Evolutionary conservation across 2,888 invertebrate genomes (phyloP).

Genomic region (Dasysyrphus albostriatus): DNA sequence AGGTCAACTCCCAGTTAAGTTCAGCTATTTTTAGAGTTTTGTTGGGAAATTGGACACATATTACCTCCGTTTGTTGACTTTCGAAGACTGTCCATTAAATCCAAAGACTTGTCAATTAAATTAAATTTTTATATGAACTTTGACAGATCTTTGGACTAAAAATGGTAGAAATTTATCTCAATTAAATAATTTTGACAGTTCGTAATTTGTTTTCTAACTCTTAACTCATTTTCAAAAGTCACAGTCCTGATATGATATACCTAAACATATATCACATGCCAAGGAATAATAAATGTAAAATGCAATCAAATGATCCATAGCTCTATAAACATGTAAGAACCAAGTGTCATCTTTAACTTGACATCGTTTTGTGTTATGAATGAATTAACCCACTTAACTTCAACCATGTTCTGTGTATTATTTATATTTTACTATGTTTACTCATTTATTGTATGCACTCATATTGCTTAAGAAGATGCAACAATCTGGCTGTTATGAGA

Average conservation of each 20-base stretch:
- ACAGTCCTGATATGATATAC: neutral
- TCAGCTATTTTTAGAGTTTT: too few species aligned
- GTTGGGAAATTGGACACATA: too few species aligned
- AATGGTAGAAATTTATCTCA: too few species aligned
- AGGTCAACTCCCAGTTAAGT: too few species aligned
- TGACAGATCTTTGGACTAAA: too few species aligned
- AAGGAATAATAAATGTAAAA: conserved; percentile 39
- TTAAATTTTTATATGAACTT: too few species aligned
- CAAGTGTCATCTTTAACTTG: conserved; percentile 59
- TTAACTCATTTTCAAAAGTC: neutral
- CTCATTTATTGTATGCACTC: conserved; percentile 28
- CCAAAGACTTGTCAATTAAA: too few species aligned
- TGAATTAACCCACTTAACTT: conserved; percentile 59
- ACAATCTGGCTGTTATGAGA: conserved; percentile 65
- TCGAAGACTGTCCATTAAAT: too few species aligned
- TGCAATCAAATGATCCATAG: conserved; percentile 34
- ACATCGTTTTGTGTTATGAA: conserved; percentile 48
- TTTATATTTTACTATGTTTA: conserved; percentile 9
- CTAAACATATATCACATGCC: conserved; percentile 14
- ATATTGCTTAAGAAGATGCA: conserved; percentile 52
- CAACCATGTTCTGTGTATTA: neutral
- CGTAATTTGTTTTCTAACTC: too few species aligned
- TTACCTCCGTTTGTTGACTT: too few species aligned
- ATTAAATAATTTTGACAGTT: too few species aligned
- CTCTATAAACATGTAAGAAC: conserved; percentile 9